Base-by-base conservation (phyloP, 2,888 invertebrate genomes). In the Drosophila maculinotata region DNA sequence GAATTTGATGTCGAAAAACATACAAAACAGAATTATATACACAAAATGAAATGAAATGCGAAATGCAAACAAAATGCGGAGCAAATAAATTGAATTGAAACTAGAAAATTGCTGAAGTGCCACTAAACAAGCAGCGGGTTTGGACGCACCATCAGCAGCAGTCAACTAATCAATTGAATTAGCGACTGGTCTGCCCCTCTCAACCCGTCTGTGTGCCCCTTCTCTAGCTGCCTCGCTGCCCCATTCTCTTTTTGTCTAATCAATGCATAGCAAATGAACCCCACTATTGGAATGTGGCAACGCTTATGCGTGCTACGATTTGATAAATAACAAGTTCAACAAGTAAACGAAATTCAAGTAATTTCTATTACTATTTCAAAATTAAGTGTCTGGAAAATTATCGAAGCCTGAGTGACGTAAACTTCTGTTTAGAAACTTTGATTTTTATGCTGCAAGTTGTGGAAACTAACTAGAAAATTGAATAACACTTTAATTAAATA, bases 111-210 rank as follows among this genome's bases (percentile, higher is more conserved):
- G 47, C 47, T 77, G 6, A 53, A 75, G 65, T 64, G 60, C 30
- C 62, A 47, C 45, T 54, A 47, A 62, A 58, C 44, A 38, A 56
- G 42, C 54, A 15, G 20, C 15, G 23, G 23, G 12, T 12, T 20
- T 31, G 20, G 4, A 20, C 20, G 36, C 15, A 48, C 14, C 39
- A 68, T 20, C 28, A 35, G 14, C 26, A 54, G 33, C 28, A 64
- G 39, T 45, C 56, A 63, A 70, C 77, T 83, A 83, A 86, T 86
- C 87, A 81, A 81, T 83, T 86, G 77, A 86, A 83, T 81, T 86
- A 86, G 66, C 45, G 44, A 48, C 26, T 41, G 31, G 49, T 28
- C 20, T 57, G 58, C 15, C 44, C 10, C 15, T 15, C 30, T 47
- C 14, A 25, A 8, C 44, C 36, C 26, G n/a, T n/a, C 14, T 15